These are phyloP conservation scores for Kryptolebias marmoratus DNA, from an alignment of 2,113 vertebrate genomes.

Conservation along the genomic window DNA sequence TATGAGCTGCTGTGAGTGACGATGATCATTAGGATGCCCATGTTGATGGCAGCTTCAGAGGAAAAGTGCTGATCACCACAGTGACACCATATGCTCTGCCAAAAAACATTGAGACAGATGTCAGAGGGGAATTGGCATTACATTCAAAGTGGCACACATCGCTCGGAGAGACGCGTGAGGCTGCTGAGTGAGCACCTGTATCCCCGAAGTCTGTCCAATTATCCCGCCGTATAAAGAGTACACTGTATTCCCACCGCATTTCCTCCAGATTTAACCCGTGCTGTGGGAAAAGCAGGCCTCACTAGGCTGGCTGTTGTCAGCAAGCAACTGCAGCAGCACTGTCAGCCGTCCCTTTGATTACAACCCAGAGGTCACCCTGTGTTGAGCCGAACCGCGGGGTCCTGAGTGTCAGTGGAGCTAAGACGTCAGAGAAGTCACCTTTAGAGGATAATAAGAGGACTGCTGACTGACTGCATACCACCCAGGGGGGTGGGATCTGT, in stretches of 20 bases:
- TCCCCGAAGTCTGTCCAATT: conserved; percentile 62
- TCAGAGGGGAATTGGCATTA: conserved; percentile 41
- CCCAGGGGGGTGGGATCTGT: conserved; percentile 48
- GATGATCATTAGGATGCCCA: conserved; percentile 49
- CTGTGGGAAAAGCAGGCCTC: not conserved
- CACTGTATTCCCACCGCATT: conserved; percentile 14
- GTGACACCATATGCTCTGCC: conserved; percentile 60
- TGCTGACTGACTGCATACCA: conserved; percentile 70
- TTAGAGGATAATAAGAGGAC: conserved; percentile 70
- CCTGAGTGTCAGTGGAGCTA: conserved; percentile 29
- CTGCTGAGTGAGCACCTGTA: conserved; percentile 61
- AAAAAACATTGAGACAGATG: conserved; percentile 43
- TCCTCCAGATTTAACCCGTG: conserved; percentile 44
- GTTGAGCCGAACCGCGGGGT: conserved; percentile 47
- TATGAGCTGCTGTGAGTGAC: conserved; percentile 40
- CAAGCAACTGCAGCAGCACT: conserved; percentile 46
- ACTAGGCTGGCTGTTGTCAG: conserved; percentile 58
- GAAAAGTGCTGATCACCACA: conserved; percentile 56
- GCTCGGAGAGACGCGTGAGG: conserved; percentile 40
- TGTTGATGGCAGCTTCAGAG: conserved; percentile 45
- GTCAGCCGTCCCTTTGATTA: conserved; percentile 69
- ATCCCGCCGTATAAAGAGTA: conserved; percentile 32
- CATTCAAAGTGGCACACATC: conserved; percentile 45
- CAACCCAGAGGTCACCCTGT: conserved; percentile 56
- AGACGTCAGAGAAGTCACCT: conserved; percentile 73